Percentiles rank a stretch among this genome's conserved stretches.
phyloP scores from a whole-genome alignment of 2,113 vertebrate genomes.

The Gyps fulvus region DNA sequence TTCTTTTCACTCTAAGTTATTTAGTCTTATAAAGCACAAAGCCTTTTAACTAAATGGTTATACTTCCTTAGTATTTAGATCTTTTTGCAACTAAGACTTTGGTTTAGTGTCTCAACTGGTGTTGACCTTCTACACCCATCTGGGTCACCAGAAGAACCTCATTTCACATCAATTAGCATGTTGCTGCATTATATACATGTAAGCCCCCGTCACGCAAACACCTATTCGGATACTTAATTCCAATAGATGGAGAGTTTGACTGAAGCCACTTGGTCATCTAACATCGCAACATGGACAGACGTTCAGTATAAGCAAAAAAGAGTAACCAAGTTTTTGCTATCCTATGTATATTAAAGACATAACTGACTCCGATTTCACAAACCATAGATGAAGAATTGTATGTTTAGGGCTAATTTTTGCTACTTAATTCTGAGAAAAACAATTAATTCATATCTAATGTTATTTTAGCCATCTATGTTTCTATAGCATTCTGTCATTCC shows the following conservation, averaged over 20 bases:
- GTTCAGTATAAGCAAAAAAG: neutral
- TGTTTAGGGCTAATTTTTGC: neutral
- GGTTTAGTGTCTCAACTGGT: neutral
- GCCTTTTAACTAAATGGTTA: neutral
- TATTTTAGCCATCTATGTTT: neutral
- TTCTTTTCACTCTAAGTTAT: neutral
- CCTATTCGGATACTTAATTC: neutral
- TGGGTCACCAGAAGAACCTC: neutral
- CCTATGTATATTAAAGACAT: neutral
- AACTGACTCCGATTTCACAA: neutral
- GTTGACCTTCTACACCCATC: neutral
- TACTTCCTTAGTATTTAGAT: neutral
- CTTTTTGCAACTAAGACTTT: neutral
- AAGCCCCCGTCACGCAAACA: neutral
- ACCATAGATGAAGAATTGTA: neutral
- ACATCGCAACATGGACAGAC: neutral
- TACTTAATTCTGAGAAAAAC: neutral
- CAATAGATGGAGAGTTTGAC: neutral
- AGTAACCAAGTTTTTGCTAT: neutral
- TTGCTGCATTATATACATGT: neutral
- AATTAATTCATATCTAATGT: neutral
- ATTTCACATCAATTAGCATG: neutral
- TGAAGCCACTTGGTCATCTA: neutral
- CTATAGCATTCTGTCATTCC: neutral
- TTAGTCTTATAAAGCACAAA: neutral